Conservation (phyloP, 2,888 invertebrate species). For the Agrochola circellaris region DNA sequence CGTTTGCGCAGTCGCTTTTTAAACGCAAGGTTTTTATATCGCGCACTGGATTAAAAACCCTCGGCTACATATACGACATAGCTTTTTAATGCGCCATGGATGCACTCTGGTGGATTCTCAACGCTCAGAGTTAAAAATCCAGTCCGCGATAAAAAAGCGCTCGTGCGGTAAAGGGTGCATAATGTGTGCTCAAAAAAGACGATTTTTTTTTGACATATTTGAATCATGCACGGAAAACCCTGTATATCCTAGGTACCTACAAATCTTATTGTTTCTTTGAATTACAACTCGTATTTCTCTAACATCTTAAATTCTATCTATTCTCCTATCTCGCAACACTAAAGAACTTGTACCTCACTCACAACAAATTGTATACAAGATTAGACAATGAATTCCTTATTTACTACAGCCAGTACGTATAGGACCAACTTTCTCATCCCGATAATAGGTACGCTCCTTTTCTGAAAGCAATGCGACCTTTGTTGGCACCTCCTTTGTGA, state of each 20-base stretch:
- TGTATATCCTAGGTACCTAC: too few relatives aligned
- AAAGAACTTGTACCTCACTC: neutral
- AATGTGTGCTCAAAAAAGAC: neutral
- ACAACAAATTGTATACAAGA: constrained; percentile 4
- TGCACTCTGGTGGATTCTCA: neutral
- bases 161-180: neutral
- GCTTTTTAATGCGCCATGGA: neutral
- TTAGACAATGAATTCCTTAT: constrained; percentile 30
- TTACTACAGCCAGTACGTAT: constrained; percentile 36
- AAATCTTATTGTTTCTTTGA: neutral
- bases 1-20: neutral
- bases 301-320: neutral
- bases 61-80: too few relatives aligned
- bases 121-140: too few relatives aligned
- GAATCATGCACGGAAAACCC: neutral
- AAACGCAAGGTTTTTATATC: neutral
- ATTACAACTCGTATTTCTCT: too few relatives aligned
- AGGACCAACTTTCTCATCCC: constrained; percentile 30
- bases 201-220: neutral
- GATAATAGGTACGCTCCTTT: constrained; percentile 44
- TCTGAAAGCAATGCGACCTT: constrained; percentile 41
- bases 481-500: constrained; percentile 54
- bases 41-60: neutral
- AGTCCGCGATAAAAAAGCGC: neutral
- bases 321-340: neutral